Evolutionary conservation across 2,888 invertebrate genomes (phyloP).

Genomic region (Xylophagus ater): DNA sequence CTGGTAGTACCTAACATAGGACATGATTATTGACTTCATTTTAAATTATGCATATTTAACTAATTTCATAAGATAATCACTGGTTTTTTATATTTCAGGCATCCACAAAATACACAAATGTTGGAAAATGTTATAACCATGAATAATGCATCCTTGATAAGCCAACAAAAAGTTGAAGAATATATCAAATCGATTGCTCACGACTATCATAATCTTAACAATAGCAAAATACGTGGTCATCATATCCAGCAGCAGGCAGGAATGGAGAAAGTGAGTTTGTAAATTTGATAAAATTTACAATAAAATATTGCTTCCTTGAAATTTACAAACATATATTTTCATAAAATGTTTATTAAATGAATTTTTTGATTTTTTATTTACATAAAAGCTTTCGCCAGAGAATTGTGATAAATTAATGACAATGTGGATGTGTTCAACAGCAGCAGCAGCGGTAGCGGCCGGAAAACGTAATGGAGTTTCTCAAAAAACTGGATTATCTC

Average conservation of each 20-base stretch:
- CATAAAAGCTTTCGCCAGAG: constrained; percentile 18
- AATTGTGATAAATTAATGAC: constrained; percentile 30
- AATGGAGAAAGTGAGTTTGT: constrained; percentile 3
- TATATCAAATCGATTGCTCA: constrained; percentile 29
- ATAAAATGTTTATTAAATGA: constrained; percentile 16
- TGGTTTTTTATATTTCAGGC: constrained; percentile 1
- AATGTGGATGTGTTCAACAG: constrained; percentile 32
- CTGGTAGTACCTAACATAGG: too few species aligned
- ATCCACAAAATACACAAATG: constrained; percentile 9
- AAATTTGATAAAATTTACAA: not conserved
- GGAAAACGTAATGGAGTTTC: constrained; percentile 6
- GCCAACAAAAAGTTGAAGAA: constrained; percentile 34
- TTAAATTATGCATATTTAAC: too few species aligned
- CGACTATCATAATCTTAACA: constrained; percentile 3
- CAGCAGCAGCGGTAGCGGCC: constrained; percentile 24
- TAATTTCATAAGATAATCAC: too few species aligned
- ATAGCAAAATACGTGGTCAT: too few species aligned
- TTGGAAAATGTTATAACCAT: constrained; percentile 16
- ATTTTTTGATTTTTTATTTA: constrained; percentile 13
- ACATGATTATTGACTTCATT: too few species aligned
- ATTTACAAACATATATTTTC: constrained; percentile 4
- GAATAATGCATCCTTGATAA: constrained; percentile 21
- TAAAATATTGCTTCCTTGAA: not conserved
- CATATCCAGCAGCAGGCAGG: constrained; percentile 18
- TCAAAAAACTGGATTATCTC: too few species aligned